phyloP scores from a whole-genome alignment of 2,797 vertebrate genomes.

The Cynodonichthys magdalenae region DNA sequence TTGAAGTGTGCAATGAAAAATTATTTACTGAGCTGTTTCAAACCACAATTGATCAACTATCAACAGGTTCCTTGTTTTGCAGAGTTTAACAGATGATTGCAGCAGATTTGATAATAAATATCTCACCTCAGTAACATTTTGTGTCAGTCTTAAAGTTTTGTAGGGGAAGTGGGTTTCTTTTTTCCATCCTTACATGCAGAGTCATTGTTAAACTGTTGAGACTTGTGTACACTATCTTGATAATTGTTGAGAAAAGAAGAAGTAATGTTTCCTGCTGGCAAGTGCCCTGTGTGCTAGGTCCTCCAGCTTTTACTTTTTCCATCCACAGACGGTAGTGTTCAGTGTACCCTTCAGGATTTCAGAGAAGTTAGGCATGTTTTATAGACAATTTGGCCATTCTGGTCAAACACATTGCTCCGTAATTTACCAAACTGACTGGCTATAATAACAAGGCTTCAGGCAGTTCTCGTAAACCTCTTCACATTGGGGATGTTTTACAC shows the following conservation, averaged over 20 bases:
- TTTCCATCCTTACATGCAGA: not conserved
- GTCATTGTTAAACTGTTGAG: constrained; percentile 4
- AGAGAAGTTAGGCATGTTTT: constrained; percentile 12
- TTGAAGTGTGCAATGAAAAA: too few species aligned
- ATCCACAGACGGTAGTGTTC: constrained; percentile 40
- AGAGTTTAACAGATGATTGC: not conserved
- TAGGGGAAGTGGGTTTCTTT: not conserved
- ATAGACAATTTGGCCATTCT: not conserved
- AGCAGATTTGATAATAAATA: not conserved
- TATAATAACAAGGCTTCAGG: not conserved
- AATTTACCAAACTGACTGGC: constrained; percentile 11
- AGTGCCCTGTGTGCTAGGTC: constrained; percentile 2
- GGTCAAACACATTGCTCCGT: constrained; percentile 1
- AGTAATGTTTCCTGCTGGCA: constrained; percentile 39
- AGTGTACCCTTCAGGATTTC: not conserved
- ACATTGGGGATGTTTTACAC: not conserved
- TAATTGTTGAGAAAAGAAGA: constrained; percentile 4
- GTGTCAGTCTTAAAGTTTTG: not conserved
- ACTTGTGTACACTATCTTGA: constrained; percentile 14
- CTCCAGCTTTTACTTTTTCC: constrained; percentile 46
- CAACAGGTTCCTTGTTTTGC: not conserved
- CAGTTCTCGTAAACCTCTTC: not conserved
- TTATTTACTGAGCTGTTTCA: not conserved
- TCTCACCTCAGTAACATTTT: not conserved
- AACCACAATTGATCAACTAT: not conserved